Base-by-base conservation (phyloP, 2,888 invertebrate species). In the Chymomyza procnemis region DNA sequence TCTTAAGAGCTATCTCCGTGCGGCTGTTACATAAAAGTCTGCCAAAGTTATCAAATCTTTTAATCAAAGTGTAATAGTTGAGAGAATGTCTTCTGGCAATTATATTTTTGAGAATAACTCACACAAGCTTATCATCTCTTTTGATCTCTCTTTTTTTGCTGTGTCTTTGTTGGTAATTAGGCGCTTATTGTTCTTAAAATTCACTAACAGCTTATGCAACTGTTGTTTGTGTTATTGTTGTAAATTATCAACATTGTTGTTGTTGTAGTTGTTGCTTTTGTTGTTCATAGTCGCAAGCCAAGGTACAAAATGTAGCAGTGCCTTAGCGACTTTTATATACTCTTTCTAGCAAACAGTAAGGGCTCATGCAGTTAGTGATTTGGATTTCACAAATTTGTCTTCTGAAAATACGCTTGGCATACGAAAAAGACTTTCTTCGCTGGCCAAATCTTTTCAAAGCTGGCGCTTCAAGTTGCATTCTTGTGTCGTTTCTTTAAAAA, bases 251-350 rank as follows among this genome's bases (percentile, higher is more conserved):
- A n/a, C n/a, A 12, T 12, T 14, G 9, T 3, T 12, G 34, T 12
- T 41, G 12, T 41, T 34, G 9, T 34, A 48, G 12, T 52, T 70
- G 71, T 79, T 76, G 58, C 6, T 54, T n/a, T 50, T 50, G 50
- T 50, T 50, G 50, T 19, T 50, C 4, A 6, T 50, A 4, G 1
- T 50, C 50, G 6, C 50, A 41, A 12, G 50, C n/a, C 50, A 50
- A 50, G 50, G 68, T 70, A 78, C 73, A 48, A 18, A 19, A 8
- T 41, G 3, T 1, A 26, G 26, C 0, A 1, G 6, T 1, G 0
- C 1, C 6, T 6, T 26, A 26, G 0, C 26, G 6, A 26, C 26
- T 26, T 26, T 26, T 6, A 26, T 4, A 26, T 26, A 6, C 26
- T 4, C 26, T 26, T 26, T 2, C 6, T 26, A n/a, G n/a, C n/a